A percentile compares a stretch with the other conserved stretches of the same genome.
These are phyloP conservation scores for Sebastes itinus DNA, from an alignment of 2,797 vertebrate species.

Conservation along the genomic window DNA sequence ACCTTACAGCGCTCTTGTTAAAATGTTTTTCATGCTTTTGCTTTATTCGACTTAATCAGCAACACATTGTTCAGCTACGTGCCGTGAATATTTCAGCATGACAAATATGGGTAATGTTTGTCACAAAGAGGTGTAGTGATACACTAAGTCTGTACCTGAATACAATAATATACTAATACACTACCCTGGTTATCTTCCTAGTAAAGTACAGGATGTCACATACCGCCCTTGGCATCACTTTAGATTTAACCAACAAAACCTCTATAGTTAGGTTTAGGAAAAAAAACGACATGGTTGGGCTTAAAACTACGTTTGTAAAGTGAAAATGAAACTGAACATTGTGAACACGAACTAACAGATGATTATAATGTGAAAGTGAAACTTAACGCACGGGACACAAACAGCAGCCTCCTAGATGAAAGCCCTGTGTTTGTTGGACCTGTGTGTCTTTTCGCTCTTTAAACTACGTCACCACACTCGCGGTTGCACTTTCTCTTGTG, in stretches of 20 bases:
- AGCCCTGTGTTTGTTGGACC: too few species aligned
- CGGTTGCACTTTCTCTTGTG: too few species aligned
- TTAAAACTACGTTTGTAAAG: background rate
- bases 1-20: constrained; percentile 24
- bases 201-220: background rate
- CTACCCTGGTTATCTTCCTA: background rate
- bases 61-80: background rate
- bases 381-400: too few species aligned
- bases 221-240: too few species aligned
- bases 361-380: too few species aligned
- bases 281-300: background rate
- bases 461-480: too few species aligned
- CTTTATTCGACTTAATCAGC: constrained; percentile 19
- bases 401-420: background rate
- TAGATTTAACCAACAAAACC: too few species aligned
- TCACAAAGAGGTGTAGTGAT: background rate
- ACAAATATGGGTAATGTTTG: background rate
- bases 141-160: background rate
- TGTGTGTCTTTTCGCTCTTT: too few species aligned
- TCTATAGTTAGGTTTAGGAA: background rate
- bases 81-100: constrained; percentile 5
- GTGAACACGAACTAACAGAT: too few species aligned
- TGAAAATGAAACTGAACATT: too few species aligned
- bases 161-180: background rate
- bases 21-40: constrained; percentile 22